phyloP scores from a whole-genome alignment of 2,113 vertebrate species.

The Pangasianodon gigas region DNA sequence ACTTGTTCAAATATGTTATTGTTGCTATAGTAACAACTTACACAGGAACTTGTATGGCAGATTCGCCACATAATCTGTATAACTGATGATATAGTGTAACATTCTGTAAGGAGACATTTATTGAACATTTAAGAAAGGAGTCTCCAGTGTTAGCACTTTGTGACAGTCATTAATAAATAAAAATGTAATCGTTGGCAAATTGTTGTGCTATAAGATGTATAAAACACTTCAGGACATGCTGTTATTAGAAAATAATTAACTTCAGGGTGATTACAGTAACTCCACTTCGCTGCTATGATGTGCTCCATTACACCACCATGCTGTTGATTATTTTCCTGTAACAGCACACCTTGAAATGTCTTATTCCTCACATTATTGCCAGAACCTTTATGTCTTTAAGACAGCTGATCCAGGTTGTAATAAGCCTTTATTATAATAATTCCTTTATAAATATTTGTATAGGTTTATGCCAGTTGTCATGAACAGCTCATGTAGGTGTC shows the following conservation, averaged over 20 bases:
- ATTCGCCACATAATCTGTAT: neutral
- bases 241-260: neutral
- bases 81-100: neutral
- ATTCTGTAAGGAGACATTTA: neutral
- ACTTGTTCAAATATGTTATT: neutral
- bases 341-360: neutral
- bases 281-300: neutral
- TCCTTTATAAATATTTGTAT: neutral
- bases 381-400: neutral
- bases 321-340: neutral
- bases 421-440: neutral
- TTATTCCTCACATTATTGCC: neutral
- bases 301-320: neutral
- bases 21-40: neutral
- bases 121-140: neutral
- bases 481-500: neutral
- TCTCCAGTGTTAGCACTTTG: neutral
- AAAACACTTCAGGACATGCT: too few relatives aligned
- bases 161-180: too few relatives aligned
- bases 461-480: neutral
- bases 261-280: neutral
- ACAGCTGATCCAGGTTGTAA: neutral
- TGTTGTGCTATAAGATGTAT: neutral
- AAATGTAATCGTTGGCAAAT: neutral
- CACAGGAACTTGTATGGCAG: neutral